These are phyloP conservation scores for Turdus rufiventris DNA, from an alignment of 2,113 vertebrate genomes.

Conservation along the genomic window DNA sequence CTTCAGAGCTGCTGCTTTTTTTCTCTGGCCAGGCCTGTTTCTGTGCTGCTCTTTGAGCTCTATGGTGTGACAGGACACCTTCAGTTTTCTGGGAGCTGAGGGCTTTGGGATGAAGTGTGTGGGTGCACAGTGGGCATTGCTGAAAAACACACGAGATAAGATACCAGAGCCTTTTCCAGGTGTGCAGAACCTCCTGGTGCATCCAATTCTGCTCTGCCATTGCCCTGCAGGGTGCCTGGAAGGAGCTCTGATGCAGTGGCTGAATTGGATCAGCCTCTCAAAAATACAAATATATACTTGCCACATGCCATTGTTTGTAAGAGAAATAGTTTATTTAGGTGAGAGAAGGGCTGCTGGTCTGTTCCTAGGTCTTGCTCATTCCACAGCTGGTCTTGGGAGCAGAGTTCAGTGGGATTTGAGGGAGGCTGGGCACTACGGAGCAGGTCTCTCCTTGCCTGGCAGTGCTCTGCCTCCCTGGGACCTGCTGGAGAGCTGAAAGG, in stretches of 20 bases:
- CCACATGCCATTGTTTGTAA: not conserved
- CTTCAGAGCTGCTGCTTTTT: not conserved
- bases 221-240: not conserved
- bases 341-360: not conserved
- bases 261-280: not conserved
- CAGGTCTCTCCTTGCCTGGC: not conserved
- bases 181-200: not conserved
- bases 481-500: not conserved
- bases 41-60: not conserved
- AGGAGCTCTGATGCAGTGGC: not conserved
- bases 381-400: not conserved
- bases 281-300: not conserved
- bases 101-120: not conserved
- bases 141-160: not conserved
- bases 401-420: not conserved
- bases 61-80: not conserved
- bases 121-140: not conserved
- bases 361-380: not conserved
- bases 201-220: not conserved
- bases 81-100: not conserved
- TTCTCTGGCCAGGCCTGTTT: not conserved
- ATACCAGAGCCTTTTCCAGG: not conserved
- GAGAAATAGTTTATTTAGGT: not conserved
- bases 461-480: not conserved
- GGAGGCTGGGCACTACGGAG: not conserved